Evolutionary conservation across 92 coral and sea anemone species (phyloP).

Genomic region (Epizoanthus scotinus): DNA sequence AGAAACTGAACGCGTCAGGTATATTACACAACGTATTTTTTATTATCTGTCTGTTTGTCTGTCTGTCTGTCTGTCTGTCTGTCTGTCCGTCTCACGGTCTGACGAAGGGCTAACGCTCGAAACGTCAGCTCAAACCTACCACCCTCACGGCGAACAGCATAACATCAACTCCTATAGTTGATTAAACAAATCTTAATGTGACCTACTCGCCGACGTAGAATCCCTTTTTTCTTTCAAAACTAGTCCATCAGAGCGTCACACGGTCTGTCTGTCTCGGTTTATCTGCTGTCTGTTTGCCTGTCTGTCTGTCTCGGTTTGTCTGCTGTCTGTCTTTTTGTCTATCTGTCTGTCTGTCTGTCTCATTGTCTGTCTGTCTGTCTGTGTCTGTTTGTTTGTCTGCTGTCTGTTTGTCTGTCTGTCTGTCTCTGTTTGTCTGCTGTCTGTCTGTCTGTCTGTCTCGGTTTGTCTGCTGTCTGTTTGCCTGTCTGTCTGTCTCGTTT

Average conservation of each 20-base stretch:
- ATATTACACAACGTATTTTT: neutral
- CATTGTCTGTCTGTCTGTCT: neutral
- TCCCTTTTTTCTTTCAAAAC: too few species aligned
- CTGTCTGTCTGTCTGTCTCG: neutral
- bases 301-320: neutral
- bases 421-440: neutral
- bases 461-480: too few species aligned
- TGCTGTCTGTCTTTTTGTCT: neutral
- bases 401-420: neutral
- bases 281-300: neutral
- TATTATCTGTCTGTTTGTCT: neutral
- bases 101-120: too few species aligned
- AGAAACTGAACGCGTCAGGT: slow-evolving; percentile 79
- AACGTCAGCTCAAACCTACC: too few species aligned
- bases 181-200: too few species aligned
- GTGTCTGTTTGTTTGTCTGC: too few species aligned
- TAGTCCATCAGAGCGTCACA: too few species aligned
- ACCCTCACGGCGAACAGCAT: too few species aligned
- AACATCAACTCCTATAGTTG: too few species aligned
- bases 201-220: too few species aligned
- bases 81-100: too few species aligned
- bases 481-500: neutral
- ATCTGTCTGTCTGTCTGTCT: neutral
- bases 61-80: neutral
- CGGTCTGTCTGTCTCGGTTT: too few species aligned